A percentile compares a stretch with the other conserved stretches of the same genome.
Evolutionary conservation across 1,140 invertebrate genomes (phyloP).

Genomic region (Diachasmimorpha longicaudata): DNA sequence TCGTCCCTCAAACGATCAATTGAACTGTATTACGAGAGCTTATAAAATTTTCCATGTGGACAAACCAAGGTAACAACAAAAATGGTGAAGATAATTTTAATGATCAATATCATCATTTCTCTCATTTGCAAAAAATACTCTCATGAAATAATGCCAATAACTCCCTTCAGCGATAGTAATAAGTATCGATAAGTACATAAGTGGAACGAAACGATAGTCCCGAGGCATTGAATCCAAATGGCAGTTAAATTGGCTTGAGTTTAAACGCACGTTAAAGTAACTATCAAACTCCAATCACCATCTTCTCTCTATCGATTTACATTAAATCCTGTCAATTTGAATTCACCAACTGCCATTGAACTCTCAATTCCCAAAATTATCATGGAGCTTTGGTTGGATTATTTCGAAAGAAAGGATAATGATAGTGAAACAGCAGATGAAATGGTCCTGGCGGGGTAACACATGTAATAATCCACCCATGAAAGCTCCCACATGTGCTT

Average conservation of each 20-base stretch:
- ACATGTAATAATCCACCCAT: slow-evolving; percentile 21
- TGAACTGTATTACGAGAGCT: no score
- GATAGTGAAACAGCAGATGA: slow-evolving; percentile 35
- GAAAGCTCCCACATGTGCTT: slow-evolving; percentile 21
- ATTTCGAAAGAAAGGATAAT: slow-evolving; percentile 19
- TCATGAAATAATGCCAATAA: not conserved
- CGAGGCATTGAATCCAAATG: slow-evolving; percentile 3
- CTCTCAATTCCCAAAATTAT: not conserved
- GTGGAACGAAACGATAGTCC: not conserved
- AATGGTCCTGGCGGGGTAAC: slow-evolving; percentile 21
- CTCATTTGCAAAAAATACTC: no score
- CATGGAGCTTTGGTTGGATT: not conserved
- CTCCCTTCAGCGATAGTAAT: not conserved
- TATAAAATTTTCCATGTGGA: no score
- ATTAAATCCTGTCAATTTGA: not conserved
- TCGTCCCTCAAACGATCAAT: no score
- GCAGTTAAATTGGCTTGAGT: slow-evolving; percentile 2
- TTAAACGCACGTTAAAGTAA: not conserved
- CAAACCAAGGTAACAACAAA: no score
- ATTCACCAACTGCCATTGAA: not conserved
- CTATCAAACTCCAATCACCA: not conserved
- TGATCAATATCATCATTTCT: no score
- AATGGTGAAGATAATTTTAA: no score
- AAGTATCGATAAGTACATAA: slow-evolving; percentile 4
- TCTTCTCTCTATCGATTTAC: not conserved